Conservation (phyloP, 2,888 invertebrate species). For the Bellardia pandia region DNA sequence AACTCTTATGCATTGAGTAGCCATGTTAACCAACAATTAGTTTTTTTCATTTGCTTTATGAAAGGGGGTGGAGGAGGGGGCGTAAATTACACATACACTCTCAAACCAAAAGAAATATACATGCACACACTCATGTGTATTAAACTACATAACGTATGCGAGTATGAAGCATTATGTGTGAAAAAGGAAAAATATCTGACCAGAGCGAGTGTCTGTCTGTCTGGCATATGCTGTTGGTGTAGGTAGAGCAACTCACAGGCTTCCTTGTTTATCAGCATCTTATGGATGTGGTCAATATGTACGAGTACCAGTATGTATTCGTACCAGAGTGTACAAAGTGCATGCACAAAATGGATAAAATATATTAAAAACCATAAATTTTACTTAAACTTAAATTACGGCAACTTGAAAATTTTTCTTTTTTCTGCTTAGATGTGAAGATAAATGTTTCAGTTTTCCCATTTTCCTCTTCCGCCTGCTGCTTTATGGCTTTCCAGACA, state of each 20-base stretch:
- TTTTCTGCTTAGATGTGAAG: slow-evolving; percentile 41
- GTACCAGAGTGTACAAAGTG: neutral
- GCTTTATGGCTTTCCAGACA: slow-evolving; percentile 3
- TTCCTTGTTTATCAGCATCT: slow-evolving; percentile 70
- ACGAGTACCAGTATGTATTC: neutral
- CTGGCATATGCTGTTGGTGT: slow-evolving; percentile 60
- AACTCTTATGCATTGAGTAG: slow-evolving; percentile 39
- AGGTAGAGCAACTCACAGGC: slow-evolving; percentile 16
- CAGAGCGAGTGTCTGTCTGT: slow-evolving; percentile 26
- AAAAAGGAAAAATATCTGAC: slow-evolving; percentile 30
- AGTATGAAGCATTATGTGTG: slow-evolving; percentile 50
- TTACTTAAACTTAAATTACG: slow-evolving; percentile 61
- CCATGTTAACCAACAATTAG: slow-evolving; percentile 70
- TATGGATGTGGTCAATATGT: slow-evolving; percentile 34
- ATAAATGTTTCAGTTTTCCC: slow-evolving; percentile 33
- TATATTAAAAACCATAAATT: slow-evolving; percentile 71
- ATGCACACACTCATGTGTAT: slow-evolving; percentile 12
- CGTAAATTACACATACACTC: slow-evolving; percentile 48
- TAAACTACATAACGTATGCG: slow-evolving; percentile 18
- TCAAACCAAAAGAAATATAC: neutral
- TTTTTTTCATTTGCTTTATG: slow-evolving; percentile 43
- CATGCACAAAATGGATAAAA: slow-evolving; percentile 51
- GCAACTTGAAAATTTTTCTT: slow-evolving; percentile 50
- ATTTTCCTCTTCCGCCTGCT: neutral
- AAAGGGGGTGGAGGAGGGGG: slow-evolving; percentile 64